These are phyloP conservation scores for Malthinus flaveolus DNA, from an alignment of 2,888 invertebrate genomes.

Conservation along the genomic window DNA sequence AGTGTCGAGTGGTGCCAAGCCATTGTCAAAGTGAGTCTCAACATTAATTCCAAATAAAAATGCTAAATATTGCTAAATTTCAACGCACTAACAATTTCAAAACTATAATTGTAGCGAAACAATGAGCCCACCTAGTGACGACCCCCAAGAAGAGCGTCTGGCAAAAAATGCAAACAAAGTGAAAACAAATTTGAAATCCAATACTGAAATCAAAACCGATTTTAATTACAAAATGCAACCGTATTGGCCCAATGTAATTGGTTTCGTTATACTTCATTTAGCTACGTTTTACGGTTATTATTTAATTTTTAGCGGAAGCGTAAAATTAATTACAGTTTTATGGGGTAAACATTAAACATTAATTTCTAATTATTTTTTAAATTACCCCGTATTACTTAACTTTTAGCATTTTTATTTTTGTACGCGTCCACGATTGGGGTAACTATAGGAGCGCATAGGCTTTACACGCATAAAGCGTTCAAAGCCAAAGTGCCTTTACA, in stretches of 20 bases:
- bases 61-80: too few species aligned
- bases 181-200: constrained; percentile 39
- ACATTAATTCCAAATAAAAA: too few species aligned
- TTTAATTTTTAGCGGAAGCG: constrained; percentile 37
- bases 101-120: too few species aligned
- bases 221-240: constrained; percentile 56
- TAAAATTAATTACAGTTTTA: constrained; percentile 43
- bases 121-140: too few species aligned
- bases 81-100: too few species aligned
- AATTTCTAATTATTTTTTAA: background rate
- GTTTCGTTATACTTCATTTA: constrained; percentile 62
- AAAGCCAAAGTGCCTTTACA: constrained; percentile 86
- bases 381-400: background rate
- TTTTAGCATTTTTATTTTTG: background rate
- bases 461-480: constrained; percentile 91
- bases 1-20: too few species aligned
- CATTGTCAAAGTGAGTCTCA: too few species aligned
- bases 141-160: background rate
- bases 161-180: background rate
- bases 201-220: constrained; percentile 58
- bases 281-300: constrained; percentile 56
- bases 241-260: constrained; percentile 66
- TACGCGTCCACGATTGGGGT: constrained; percentile 61
- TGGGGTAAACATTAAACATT: constrained; percentile 56
- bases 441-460: constrained; percentile 90